Evolutionary conservation across 2,797 vertebrate species (phyloP), one percentile per base, ranked within the genome.

Genomic region (Neosalanx taihuensis): DNA sequence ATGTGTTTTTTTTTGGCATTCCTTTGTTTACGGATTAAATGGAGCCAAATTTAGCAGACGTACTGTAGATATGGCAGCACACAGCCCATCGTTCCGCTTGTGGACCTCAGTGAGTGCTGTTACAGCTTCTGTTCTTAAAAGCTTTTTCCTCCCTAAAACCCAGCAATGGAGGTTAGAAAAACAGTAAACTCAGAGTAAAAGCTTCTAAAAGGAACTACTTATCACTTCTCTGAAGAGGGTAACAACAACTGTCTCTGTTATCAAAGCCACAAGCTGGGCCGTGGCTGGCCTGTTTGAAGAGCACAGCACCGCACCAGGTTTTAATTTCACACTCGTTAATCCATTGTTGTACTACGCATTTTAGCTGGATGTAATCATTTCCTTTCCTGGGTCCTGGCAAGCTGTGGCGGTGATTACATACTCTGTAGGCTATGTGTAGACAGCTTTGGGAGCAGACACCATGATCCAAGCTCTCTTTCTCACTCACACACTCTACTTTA

Each of bases 301-400:
- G 67, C 62, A 58, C 58, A 64, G 76, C 74, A 83, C 86, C 2
- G 77, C 91, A 91, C 82, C 30, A 31, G 91, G 90, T 92, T 93
- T 91, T 91, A 82, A 92, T 93, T 92, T 95, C 84, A 91, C 82
- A 87, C 85, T 88, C 59, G 85, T 88, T 93, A 85, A 91, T 90
- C 83, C 87, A 86, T 89, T 93, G 90, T 90, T 92, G 86, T 78
- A 85, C 72, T 89, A 87, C 86, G 88, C 91, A 92, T 92, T 94
- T 91, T 91, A 89, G 87, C 88, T 86, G 90, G 87, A 93, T 94
- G 90, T 75, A 89, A 93, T 95, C 91, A 94, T 85, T 95, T 95
- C 93, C 92, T 70, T 93, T 85, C 88, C 81, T 82, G 84, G 71
- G 84, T 86, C 83, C 49, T 93, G 91, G 89, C 90, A 91, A 84